These are phyloP conservation scores for Amitus sp. DNA, from an alignment of 2,888 invertebrate species.

Conservation along the genomic window DNA sequence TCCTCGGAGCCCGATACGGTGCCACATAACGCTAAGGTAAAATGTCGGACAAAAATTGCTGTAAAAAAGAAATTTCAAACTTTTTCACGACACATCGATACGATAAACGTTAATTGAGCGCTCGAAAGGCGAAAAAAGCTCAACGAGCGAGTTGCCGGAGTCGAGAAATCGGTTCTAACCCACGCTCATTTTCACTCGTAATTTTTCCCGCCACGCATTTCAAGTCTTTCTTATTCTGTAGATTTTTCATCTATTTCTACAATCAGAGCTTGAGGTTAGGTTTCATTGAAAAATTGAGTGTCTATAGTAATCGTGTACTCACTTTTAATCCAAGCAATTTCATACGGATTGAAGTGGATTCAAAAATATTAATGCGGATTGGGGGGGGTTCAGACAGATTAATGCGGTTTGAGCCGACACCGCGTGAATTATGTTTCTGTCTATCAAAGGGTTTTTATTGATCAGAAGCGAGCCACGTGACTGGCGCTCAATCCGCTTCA, in stretches of 20 bases:
- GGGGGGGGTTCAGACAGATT: too few relatives aligned
- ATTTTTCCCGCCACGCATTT: conserved; percentile 10
- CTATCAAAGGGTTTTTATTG: too few relatives aligned
- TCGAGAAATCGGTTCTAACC: conserved; percentile 6
- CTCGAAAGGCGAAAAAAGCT: conserved; percentile 17
- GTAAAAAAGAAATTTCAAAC: too few relatives aligned
- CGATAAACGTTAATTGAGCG: too few relatives aligned
- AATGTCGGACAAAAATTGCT: conserved; percentile 46
- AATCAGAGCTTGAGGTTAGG: conserved; percentile 9
- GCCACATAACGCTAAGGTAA: conserved; percentile 63
- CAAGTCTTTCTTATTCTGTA: conserved; percentile 11
- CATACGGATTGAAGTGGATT: too few relatives aligned
- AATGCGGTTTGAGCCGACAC: too few relatives aligned
- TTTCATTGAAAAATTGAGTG: conserved; percentile 8
- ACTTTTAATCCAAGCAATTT: conserved; percentile 12
- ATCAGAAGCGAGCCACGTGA: too few relatives aligned
- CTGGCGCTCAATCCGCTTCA: too few relatives aligned
- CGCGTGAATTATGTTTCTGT: too few relatives aligned
- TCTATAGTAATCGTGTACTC: conserved; percentile 13
- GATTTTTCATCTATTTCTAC: conserved; percentile 5
- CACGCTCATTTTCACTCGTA: background rate
- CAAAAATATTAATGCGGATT: too few relatives aligned
- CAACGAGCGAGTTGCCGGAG: background rate
- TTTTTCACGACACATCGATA: too few relatives aligned
- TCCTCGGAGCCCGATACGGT: conserved; percentile 60